These are phyloP conservation scores for Taxidea taxus DNA, from an alignment of 2,113 vertebrate species.

Conservation along the genomic window DNA sequence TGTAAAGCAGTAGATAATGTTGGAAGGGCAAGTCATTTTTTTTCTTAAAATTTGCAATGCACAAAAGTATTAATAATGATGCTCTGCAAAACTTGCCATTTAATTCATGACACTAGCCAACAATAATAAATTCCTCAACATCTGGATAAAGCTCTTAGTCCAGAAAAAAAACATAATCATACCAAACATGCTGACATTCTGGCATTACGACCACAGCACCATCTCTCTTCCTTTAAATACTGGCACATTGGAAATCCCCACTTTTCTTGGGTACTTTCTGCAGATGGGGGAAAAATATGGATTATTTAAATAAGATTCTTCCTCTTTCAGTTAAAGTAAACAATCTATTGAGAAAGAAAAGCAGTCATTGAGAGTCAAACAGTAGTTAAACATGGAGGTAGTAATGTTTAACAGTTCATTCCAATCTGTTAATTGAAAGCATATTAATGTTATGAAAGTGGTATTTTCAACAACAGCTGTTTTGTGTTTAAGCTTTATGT, in stretches of 20 bases:
- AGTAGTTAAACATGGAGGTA: constrained; percentile 62
- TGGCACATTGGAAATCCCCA: constrained; percentile 96
- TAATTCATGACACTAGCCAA: constrained; percentile 67
- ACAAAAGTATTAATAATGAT: constrained; percentile 73
- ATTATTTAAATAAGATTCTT: constrained; percentile 58
- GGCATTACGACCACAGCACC: constrained; percentile 94
- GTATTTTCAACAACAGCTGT: constrained; percentile 51
- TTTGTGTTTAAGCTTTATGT: constrained; percentile 60
- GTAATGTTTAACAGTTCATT: constrained; percentile 57
- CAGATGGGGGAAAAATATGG: constrained; percentile 52
- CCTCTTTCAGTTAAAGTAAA: constrained; percentile 65
- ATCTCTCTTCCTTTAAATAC: constrained; percentile 88
- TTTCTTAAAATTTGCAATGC: constrained; percentile 66
- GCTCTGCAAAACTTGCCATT: constrained; percentile 66
- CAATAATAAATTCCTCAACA: constrained; percentile 70
- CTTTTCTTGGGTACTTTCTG: constrained; percentile 81
- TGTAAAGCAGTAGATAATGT: constrained; percentile 50
- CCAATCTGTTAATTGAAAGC: constrained; percentile 57
- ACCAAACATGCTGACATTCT: constrained; percentile 99
- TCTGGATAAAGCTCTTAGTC: constrained; percentile 64
- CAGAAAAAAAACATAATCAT: constrained; percentile 74
- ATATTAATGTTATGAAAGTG: constrained; percentile 32
- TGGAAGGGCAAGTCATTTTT: constrained; percentile 61
- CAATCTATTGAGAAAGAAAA: constrained; percentile 40
- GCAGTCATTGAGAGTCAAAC: constrained; percentile 55